phyloP scores from a whole-genome alignment of 2,888 invertebrate genomes.

The Cephonodes hylas region DNA sequence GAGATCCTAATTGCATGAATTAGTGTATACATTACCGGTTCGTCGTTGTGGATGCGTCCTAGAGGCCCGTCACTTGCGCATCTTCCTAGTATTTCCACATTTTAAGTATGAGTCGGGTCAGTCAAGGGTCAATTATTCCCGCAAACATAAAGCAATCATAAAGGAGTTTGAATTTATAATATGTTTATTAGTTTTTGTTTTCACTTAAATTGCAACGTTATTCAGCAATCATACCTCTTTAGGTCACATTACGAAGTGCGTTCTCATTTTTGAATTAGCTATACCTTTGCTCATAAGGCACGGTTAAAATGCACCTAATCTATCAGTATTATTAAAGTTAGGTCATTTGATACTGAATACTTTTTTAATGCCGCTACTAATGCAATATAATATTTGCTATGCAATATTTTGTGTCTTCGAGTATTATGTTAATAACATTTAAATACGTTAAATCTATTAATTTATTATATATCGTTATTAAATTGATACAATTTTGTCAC shows the following conservation, averaged over 20 bases:
- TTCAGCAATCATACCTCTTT: neutral
- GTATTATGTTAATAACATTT: too few relatives aligned
- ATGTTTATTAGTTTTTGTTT: too few relatives aligned
- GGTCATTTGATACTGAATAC: too few relatives aligned
- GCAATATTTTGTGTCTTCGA: too few relatives aligned
- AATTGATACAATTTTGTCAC: too few relatives aligned
- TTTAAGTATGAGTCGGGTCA: conserved; percentile 37
- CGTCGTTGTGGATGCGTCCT: conserved; percentile 10
- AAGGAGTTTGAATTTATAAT: conserved; percentile 30
- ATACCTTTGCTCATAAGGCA: neutral
- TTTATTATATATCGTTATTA: too few relatives aligned
- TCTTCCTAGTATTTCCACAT: conserved; percentile 54
- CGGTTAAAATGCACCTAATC: neutral
- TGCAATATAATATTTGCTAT: too few relatives aligned
- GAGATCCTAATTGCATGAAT: neutral
- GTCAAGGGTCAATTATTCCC: conserved; percentile 49
- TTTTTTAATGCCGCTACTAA: too few relatives aligned
- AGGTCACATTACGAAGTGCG: neutral
- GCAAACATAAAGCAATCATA: conserved; percentile 35
- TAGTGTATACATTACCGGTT: conserved; percentile 41
- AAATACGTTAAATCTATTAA: too few relatives aligned
- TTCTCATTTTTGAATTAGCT: neutral
- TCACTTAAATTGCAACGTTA: conserved; percentile 20
- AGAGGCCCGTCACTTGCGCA: conserved; percentile 19
- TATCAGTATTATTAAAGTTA: too few relatives aligned